Base-by-base conservation (phyloP, 2,888 invertebrate genomes). In the Euspilapteryx auroguttella region DNA sequence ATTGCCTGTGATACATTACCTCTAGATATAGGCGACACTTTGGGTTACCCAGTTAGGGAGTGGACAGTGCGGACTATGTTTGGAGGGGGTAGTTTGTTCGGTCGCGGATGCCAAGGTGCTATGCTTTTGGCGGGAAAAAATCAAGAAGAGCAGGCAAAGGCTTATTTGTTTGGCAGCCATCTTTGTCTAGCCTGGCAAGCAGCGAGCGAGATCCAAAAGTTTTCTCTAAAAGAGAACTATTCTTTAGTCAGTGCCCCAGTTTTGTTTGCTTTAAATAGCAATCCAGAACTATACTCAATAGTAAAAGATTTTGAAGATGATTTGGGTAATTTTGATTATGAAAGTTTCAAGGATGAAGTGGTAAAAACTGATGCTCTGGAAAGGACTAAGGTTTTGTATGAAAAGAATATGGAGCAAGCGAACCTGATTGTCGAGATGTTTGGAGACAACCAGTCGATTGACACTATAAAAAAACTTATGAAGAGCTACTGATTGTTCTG, bases 151-250 rank as follows among this genome's bases (percentile, higher is more conserved):
- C 89, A 91, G 51, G 79, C 84, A 33, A 79, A 80, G 29, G 92
- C 88, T 0, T 88, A 85, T 48, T 73, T 84, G 29, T 89, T 92
- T 49, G 92, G 91, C 4, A 85, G 87, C 48, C 86, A 90, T 56
- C 71, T 90, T 28, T 88, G 88, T 21, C 76, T 89, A 42, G 88
- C 89, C 3, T 88, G 89, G 85, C 91, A 92, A 76, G 86, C 86
- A 0, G 55, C 61, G 0, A 55, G 54, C 4, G 75, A 76, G 34
- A 30, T 69, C 13, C 59, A 65, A 32, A 65, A 58, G 34, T 46
- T 46, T 38, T 79, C 32, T 69, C 83, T 54, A 55, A 83, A 45
- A 78, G 86, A 14, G 83, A 62, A 62, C 1, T 86, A 82, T 44
- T 85, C 83, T 33, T 57, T 93, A 41, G 85, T 89, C 2, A 86